Evolutionary conservation across 1,140 invertebrate species (phyloP), one percentile per base, ranked within the genome.

Genomic region (Oryzaephilus surinamensis): DNA sequence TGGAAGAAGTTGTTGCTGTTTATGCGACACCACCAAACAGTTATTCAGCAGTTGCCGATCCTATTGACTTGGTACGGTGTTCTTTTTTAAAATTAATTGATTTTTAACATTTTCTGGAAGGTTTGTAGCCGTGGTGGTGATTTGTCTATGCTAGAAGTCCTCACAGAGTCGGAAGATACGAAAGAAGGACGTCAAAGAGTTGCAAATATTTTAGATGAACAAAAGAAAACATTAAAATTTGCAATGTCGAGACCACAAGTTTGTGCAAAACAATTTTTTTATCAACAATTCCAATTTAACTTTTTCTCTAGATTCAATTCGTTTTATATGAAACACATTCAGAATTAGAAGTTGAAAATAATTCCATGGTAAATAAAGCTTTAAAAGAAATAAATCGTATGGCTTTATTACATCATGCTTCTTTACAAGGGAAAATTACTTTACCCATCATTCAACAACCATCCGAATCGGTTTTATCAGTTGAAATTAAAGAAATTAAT

Each of bases 1-100:
- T 84, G 43, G 73, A 82, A 38, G 72, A 75, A 12, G 80, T 79
- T 0, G 80, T 82, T 0, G 76, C 79, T 0, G 74, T 79, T 2
- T 63, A 84, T 42, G 81, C 79, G 3, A 78, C 77, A 1, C 82
- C 83, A 0, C 77, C 78, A 0, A 83, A 80, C 49, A 83, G 79
- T 1, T 84, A 83, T 47, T 81, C 77, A 0, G 79, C 79, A 2
- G 72, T 84, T 6, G 70, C 64, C 0, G 80, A 84, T 57, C 74
- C 81, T 1, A 81, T 84, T 4, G 81, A 84, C 50, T 58, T 84
- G 28, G 78, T 76, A 19, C 59, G 38, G 16, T n/a, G n/a, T n/a
- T 34, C 30, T 19, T 28, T 35, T 17, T 19, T n/a, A 28, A 8
- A 31, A 38, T n/a, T 31, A 7, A 11, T 19, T 21, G 3, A 6